Conservation (phyloP, 2,888 invertebrate species). For the Dioctria linearis region DNA sequence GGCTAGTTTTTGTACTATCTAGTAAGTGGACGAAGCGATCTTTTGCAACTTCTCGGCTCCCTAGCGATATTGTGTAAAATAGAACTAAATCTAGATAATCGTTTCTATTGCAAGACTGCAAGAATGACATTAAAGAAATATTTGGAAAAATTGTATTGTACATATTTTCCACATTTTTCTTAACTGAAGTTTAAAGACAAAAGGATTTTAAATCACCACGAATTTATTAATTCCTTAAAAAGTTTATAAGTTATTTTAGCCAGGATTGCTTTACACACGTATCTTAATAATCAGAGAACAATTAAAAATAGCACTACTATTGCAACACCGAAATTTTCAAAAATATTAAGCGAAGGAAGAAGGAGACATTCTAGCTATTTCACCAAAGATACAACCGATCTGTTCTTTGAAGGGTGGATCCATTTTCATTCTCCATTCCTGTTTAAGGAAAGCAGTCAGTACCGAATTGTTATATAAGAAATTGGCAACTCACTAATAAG, state of each 20-base stretch:
- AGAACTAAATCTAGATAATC: too few relatives aligned
- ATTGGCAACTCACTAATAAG: slow-evolving; percentile 58
- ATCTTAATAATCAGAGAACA: neutral
- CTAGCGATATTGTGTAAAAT: too few relatives aligned
- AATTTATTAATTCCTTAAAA: slow-evolving; percentile 8
- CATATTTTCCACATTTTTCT: too few relatives aligned
- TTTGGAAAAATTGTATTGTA: too few relatives aligned
- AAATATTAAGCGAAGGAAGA: neutral
- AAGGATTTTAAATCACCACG: slow-evolving; percentile 5
- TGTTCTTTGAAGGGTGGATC: slow-evolving; percentile 23
- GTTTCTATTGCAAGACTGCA: too few relatives aligned
- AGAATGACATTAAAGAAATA: too few relatives aligned
- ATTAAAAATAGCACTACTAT: too few relatives aligned
- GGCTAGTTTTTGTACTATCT: too few relatives aligned
- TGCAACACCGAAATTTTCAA: too few relatives aligned
- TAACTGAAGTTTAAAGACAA: slow-evolving; percentile 5
- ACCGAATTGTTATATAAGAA: slow-evolving; percentile 13
- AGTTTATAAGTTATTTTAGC: slow-evolving; percentile 1
- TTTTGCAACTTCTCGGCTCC: too few relatives aligned
- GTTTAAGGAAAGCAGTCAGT: slow-evolving; percentile 24
- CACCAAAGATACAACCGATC: neutral
- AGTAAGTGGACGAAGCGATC: too few relatives aligned
- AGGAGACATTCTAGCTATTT: neutral
- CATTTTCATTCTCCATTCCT: neutral
- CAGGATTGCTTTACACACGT: neutral